A percentile compares a stretch with the other conserved stretches of the same genome.
phyloP scores from a whole-genome alignment of 2,113 vertebrate species.

The Gasterosteus aculeatus region DNA sequence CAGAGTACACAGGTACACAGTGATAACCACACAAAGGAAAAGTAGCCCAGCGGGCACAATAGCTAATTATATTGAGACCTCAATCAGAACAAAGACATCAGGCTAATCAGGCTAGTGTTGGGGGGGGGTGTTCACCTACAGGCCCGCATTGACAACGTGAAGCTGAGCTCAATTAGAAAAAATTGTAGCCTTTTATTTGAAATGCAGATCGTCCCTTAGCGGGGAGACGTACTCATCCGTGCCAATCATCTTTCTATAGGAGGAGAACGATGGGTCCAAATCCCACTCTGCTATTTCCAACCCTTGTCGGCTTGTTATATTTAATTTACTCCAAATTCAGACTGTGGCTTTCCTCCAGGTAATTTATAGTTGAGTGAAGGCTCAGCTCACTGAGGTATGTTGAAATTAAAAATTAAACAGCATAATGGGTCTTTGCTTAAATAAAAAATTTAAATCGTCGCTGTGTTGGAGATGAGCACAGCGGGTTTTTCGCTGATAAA shows the following conservation, averaged over 20 bases:
- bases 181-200: not conserved
- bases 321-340: conserved; percentile 15
- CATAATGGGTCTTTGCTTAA: not conserved
- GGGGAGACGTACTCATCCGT: not conserved
- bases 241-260: conserved; percentile 12
- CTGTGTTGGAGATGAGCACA: conserved; percentile 1
- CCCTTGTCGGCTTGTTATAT: not conserved
- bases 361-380: conserved; percentile 9
- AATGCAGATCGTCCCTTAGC: not conserved
- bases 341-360: not conserved
- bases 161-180: conserved; percentile 7
- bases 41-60: not conserved
- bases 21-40: conserved; percentile 28
- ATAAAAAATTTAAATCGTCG: conserved; percentile 3
- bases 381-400: conserved; percentile 5
- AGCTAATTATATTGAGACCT: conserved; percentile 24
- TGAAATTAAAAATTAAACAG: conserved; percentile 3
- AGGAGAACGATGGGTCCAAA: conserved; percentile 11
- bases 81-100: conserved; percentile 21
- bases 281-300: conserved; percentile 12
- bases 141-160: not conserved
- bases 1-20: conserved; percentile 26
- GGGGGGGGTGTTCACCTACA: not conserved
- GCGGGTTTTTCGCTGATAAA: not conserved
- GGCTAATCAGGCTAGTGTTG: conserved; percentile 25